A percentile compares a stretch with the other conserved stretches of the same genome.
phyloP scores from a whole-genome alignment of 2,113 vertebrate genomes.

The Macquaria australasica region DNA sequence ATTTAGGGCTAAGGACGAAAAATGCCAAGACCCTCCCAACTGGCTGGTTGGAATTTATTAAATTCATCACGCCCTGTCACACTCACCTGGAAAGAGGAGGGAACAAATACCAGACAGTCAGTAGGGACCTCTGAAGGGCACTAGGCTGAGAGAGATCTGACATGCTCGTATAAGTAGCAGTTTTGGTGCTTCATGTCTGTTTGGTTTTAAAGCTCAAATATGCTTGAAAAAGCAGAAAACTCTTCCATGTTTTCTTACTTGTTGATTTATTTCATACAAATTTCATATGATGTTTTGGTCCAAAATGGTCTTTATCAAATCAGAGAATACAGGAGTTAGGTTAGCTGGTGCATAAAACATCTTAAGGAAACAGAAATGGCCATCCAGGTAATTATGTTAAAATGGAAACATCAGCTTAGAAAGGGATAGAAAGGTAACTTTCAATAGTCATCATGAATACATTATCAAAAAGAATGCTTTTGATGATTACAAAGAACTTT shows the following conservation, averaged over 20 bases:
- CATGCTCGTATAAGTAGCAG: not conserved
- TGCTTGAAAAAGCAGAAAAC: not conserved
- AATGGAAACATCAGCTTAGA: not conserved
- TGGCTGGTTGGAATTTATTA: slow-evolving; percentile 60
- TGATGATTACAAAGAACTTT: not conserved
- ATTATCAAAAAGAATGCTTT: too few species aligned
- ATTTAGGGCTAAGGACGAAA: slow-evolving; percentile 10
- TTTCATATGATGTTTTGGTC: not conserved
- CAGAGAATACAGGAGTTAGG: not conserved
- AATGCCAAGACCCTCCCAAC: slow-evolving; percentile 44
- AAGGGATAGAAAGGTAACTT: too few species aligned
- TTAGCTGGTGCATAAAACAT: not conserved
- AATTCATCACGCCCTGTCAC: slow-evolving; percentile 44
- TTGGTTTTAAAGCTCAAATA: not conserved
- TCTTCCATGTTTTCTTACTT: not conserved
- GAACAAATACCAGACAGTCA: slow-evolving; percentile 58
- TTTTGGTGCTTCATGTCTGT: not conserved
- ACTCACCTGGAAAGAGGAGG: slow-evolving; percentile 48
- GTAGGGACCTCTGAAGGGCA: slow-evolving; percentile 45
- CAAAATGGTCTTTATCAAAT: not conserved
- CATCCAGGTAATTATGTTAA: not conserved
- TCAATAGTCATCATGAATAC: not conserved
- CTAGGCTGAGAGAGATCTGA: not conserved
- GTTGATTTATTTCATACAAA: not conserved
- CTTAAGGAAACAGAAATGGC: not conserved